Percentiles rank a stretch among this genome's conserved stretches.
Evolutionary conservation across 2,888 invertebrate genomes (phyloP).

Genomic region (Perdita meconis): DNA sequence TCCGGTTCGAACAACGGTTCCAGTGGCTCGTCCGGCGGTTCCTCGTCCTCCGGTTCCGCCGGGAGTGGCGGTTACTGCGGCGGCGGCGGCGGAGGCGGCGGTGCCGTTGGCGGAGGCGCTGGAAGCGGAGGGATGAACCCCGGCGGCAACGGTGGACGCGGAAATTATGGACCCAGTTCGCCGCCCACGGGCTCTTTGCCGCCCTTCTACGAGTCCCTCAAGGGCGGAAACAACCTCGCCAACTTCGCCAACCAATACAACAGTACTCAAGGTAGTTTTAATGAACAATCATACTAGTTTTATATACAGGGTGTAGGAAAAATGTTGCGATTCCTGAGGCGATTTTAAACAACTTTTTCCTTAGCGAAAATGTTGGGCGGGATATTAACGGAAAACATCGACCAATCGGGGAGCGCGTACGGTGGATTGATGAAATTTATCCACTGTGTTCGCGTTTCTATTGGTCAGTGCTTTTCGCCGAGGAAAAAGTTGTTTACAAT

Average conservation of each 20-base stretch:
- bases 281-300: no score
- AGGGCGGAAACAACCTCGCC: slow-evolving; percentile 90
- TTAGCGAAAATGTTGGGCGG: no score
- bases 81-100: slow-evolving; percentile 86
- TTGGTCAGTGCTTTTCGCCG: no score
- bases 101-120: slow-evolving; percentile 86
- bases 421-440: no score
- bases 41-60: slow-evolving; percentile 68
- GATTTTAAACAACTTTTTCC: no score
- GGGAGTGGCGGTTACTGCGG: slow-evolving; percentile 85
- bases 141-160: slow-evolving; percentile 91
- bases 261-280: slow-evolving; percentile 83
- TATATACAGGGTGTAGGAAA: no score
- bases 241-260: slow-evolving; percentile 88
- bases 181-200: slow-evolving; percentile 94
- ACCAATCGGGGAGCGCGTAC: no score
- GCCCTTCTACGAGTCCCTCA: slow-evolving; percentile 95
- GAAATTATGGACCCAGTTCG: slow-evolving; percentile 94
- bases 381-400: no score
- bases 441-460: no score
- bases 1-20: slow-evolving; percentile 78
- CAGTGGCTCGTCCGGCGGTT: slow-evolving; percentile 72
- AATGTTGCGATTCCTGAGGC: no score
- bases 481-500: no score
- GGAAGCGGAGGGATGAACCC: slow-evolving; percentile 91